phyloP scores from a whole-genome alignment of 2,797 vertebrate genomes.

The Scleropages formosus region DNA sequence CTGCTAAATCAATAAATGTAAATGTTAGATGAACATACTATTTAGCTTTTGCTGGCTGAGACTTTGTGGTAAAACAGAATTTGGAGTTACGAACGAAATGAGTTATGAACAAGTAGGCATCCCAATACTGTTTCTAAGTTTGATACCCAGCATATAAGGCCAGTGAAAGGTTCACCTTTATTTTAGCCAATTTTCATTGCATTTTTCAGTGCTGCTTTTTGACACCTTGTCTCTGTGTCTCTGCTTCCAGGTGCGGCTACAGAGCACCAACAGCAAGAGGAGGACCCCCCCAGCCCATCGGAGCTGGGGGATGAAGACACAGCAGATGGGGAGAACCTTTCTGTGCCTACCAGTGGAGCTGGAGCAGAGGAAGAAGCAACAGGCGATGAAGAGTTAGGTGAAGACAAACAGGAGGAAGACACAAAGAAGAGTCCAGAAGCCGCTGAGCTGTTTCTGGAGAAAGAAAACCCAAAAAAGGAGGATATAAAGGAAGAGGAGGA shows the following conservation, averaged over 20 bases:
- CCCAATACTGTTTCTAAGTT: no score
- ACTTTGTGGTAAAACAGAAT: no score
- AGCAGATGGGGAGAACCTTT: neutral
- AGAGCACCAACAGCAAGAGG: constrained; percentile 44
- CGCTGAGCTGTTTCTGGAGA: constrained; percentile 30
- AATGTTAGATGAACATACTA: no score
- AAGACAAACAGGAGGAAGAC: neutral
- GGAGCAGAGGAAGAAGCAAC: neutral
- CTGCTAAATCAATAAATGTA: no score
- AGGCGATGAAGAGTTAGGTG: constrained; percentile 2
- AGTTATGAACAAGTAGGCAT: no score
- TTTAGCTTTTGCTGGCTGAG: no score
- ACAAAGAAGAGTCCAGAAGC: constrained; percentile 7
- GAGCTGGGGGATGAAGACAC: constrained; percentile 1
- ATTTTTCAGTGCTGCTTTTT: neutral
- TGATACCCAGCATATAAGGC: no score
- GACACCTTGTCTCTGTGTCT: neutral
- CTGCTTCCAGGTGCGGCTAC: constrained; percentile 59
- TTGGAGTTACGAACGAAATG: no score
- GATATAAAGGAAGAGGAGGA: constrained; percentile 59
- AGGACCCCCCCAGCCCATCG: constrained; percentile 37
- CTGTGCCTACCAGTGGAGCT: neutral
- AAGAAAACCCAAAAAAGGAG: neutral
- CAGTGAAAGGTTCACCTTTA: no score
- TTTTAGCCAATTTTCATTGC: no score